These are phyloP conservation scores for Magallana gigas DNA, from an alignment of 1,140 invertebrate species.

Conservation along the genomic window DNA sequence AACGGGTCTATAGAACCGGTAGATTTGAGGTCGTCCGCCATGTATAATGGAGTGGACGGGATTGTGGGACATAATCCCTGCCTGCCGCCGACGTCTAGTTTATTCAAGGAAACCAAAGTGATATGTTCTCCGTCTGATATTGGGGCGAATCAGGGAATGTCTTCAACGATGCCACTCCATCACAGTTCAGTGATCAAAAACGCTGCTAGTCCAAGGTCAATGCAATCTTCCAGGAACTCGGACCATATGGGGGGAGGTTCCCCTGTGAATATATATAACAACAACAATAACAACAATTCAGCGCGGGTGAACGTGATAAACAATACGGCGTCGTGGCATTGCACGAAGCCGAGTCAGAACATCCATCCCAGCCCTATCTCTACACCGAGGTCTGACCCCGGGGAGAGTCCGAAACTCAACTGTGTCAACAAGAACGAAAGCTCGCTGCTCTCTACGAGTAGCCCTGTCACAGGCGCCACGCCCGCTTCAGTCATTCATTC, in stretches of 20 bases:
- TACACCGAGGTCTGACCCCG: conserved; percentile 61
- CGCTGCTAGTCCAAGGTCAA: conserved; percentile 61
- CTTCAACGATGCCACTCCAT: conserved; percentile 55
- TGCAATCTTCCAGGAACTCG: conserved; percentile 54
- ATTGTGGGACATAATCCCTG: conserved; percentile 44
- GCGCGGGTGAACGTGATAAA: conserved; percentile 61
- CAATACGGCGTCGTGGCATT: conserved; percentile 62
- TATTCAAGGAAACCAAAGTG: conserved; percentile 62
- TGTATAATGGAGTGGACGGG: conserved; percentile 65
- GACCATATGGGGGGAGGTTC: conserved; percentile 57
- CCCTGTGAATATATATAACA: conserved; percentile 58
- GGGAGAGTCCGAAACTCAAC: conserved; percentile 61
- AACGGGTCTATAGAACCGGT: conserved; percentile 70
- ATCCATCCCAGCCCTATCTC: conserved; percentile 62
- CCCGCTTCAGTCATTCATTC: conserved; percentile 75
- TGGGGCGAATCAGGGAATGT: conserved; percentile 46
- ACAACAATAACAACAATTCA: conserved; percentile 43
- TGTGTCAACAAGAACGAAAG: conserved; percentile 51
- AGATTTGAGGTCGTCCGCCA: conserved; percentile 69
- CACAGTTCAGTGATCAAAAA: conserved; percentile 74
- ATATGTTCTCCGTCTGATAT: conserved; percentile 51
- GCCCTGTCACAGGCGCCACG: conserved; percentile 66
- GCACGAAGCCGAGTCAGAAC: conserved; percentile 60
- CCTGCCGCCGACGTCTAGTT: conserved; percentile 49
- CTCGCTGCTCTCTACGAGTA: conserved; percentile 52